A percentile compares a stretch with the other conserved stretches of the same genome.
Evolutionary conservation across 2,888 invertebrate genomes (phyloP).

Genomic region (Bembecia ichneumoniformis): DNA sequence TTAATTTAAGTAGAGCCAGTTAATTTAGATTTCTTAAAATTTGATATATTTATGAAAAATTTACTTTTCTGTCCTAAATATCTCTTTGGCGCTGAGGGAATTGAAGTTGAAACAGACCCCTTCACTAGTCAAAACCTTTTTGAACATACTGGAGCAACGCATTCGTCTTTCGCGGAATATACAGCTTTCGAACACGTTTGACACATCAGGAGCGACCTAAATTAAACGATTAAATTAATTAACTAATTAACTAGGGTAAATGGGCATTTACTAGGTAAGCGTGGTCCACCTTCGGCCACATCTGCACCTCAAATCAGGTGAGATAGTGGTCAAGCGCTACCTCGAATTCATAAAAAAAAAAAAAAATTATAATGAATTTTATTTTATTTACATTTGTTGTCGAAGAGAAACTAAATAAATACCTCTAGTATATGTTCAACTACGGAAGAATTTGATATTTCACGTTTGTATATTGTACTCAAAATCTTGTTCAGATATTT

Average conservation of each 20-base stretch:
- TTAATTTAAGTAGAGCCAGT: slow-evolving; percentile 4
- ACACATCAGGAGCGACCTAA: slow-evolving; percentile 13
- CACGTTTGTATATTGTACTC: not conserved
- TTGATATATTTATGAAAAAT: not conserved
- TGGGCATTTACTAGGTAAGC: too few species aligned
- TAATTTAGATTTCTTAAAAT: too few species aligned
- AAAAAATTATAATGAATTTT: too few species aligned
- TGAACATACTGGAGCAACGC: slow-evolving; percentile 9
- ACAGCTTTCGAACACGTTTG: slow-evolving; percentile 7
- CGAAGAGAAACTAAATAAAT: too few species aligned
- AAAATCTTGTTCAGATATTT: not conserved
- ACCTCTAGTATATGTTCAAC: not conserved
- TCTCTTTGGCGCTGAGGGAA: slow-evolving; percentile 23
- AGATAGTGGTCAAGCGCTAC: too few species aligned
- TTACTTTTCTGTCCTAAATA: slow-evolving; percentile 16
- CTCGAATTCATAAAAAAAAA: too few species aligned
- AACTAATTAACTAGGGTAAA: too few species aligned
- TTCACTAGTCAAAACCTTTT: slow-evolving; percentile 24
- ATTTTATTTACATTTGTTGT: too few species aligned
- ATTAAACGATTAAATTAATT: too few species aligned
- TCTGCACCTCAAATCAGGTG: too few species aligned
- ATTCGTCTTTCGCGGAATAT: slow-evolving; percentile 5
- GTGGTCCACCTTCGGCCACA: too few species aligned
- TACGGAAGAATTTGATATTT: not conserved
- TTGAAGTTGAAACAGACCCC: slow-evolving; percentile 35